Evolutionary conservation across 1,140 invertebrate species (phyloP).

Genomic region (Pseudomyrmex dendroicus): DNA sequence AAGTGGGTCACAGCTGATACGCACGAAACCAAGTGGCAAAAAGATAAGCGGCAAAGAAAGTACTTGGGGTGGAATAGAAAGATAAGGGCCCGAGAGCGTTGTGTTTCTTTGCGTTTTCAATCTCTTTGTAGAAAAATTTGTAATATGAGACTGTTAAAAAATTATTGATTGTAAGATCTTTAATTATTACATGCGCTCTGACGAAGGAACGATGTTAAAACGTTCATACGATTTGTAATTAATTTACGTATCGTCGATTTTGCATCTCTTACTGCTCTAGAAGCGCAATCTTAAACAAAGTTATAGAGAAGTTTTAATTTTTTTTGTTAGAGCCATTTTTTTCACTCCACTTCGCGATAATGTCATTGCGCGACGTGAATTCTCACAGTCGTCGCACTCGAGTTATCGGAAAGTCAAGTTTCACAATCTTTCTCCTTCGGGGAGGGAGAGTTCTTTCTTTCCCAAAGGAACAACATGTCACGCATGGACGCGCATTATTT

Average conservation of each 20-base stretch:
- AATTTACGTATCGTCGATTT: too few species aligned
- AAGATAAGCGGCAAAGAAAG: not conserved
- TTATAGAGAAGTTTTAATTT: too few species aligned
- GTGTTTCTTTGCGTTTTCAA: too few species aligned
- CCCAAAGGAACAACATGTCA: not conserved
- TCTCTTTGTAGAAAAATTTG: too few species aligned
- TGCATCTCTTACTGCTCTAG: too few species aligned
- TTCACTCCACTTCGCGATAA: not conserved
- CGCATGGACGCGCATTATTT: constrained; percentile 32
- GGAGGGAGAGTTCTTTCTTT: not conserved
- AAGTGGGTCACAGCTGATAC: constrained; percentile 56
- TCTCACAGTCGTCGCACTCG: constrained; percentile 23
- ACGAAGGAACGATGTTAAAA: too few species aligned
- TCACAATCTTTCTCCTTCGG: not conserved
- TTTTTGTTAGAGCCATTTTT: not conserved
- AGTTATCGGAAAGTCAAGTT: constrained; percentile 25
- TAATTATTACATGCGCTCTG: too few species aligned
- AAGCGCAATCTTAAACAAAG: too few species aligned
- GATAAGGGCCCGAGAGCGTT: too few species aligned
- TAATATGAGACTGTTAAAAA: too few species aligned
- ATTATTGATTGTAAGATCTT: too few species aligned
- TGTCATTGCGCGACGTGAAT: not conserved
- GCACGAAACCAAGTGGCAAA: not conserved
- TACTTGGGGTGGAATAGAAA: not conserved
- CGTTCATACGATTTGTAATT: too few species aligned